These are phyloP conservation scores for Drosophila sp. DNA, from an alignment of 1,140 invertebrate genomes.

Conservation along the genomic window DNA sequence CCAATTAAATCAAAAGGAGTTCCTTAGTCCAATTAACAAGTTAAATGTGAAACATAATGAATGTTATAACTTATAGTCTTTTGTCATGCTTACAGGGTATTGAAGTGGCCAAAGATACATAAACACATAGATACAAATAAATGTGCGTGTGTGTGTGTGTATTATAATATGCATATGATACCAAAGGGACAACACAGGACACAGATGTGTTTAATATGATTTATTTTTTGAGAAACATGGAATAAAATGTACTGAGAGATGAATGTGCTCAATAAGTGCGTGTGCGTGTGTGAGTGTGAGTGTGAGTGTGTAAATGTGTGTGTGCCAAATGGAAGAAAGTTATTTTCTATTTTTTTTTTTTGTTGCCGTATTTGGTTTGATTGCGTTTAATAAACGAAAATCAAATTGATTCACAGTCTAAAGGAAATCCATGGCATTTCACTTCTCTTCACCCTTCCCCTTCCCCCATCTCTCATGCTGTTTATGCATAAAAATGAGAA, in stretches of 20 bases:
- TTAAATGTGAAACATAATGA: no score
- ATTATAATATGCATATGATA: conserved; percentile 21
- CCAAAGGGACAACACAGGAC: conserved; percentile 5
- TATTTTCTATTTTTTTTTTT: background rate
- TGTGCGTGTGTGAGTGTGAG: background rate
- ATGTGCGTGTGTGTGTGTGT: background rate
- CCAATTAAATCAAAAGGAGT: no score
- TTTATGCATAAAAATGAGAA: no score
- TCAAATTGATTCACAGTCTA: conserved; percentile 53
- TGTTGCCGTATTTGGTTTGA: background rate
- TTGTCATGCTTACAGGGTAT: background rate
- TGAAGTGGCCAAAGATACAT: background rate
- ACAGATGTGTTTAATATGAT: conserved; percentile 9
- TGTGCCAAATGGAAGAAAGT: background rate
- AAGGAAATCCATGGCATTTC: background rate
- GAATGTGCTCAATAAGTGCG: conserved; percentile 16
- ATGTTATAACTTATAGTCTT: no score
- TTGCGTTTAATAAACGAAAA: conserved; percentile 21
- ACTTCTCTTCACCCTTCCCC: background rate
- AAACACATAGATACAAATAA: background rate
- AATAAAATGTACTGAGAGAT: conserved; percentile 41
- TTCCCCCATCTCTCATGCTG: background rate
- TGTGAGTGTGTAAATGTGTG: background rate
- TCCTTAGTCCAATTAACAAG: no score
- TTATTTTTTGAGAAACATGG: conserved; percentile 15